Conservation (phyloP, 2,888 invertebrate genomes). For the Caenorhabditis japonica region DNA sequence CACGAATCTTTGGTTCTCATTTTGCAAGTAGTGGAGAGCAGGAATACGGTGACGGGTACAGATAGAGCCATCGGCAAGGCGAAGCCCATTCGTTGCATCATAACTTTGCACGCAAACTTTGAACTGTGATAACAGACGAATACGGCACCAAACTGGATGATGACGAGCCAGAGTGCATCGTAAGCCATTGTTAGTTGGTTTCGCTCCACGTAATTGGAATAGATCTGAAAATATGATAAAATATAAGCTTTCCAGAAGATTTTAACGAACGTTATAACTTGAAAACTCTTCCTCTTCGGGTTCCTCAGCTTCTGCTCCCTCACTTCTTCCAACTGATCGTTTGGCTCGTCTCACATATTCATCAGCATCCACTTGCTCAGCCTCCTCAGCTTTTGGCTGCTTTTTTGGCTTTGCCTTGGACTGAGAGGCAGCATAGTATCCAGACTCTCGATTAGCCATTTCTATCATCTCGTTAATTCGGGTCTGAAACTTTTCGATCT, state of each 20-base stretch:
- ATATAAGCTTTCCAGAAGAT: not conserved
- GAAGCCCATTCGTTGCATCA: conserved; percentile 94
- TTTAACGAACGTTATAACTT: conserved; percentile 65
- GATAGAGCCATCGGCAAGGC: conserved; percentile 95
- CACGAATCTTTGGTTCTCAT: conserved; percentile 87
- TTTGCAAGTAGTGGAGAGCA: conserved; percentile 63
- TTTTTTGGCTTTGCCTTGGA: conserved; percentile 53
- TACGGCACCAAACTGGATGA: conserved; percentile 76
- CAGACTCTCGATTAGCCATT: conserved; percentile 42
- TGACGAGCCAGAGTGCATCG: conserved; percentile 77
- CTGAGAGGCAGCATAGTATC: conserved; percentile 35
- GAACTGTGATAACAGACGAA: conserved; percentile 79
- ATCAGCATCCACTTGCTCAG: conserved; percentile 63
- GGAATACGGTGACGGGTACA: conserved; percentile 88
- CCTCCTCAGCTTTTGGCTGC: conserved; percentile 54
- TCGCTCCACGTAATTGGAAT: conserved; percentile 72
- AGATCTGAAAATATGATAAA: conserved; percentile 69
- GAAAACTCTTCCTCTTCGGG: conserved; percentile 58
- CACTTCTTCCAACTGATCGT: conserved; percentile 34
- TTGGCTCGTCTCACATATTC: conserved; percentile 56
- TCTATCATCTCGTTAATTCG: conserved; percentile 66
- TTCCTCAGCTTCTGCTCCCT: conserved; percentile 58
- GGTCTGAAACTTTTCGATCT: conserved; percentile 70
- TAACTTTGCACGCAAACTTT: conserved; percentile 80
- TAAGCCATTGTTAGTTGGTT: conserved; percentile 76